Percentiles rank a stretch among this genome's conserved stretches.
phyloP scores from a whole-genome alignment of 2,113 vertebrate genomes.

The Labrus mixtus region DNA sequence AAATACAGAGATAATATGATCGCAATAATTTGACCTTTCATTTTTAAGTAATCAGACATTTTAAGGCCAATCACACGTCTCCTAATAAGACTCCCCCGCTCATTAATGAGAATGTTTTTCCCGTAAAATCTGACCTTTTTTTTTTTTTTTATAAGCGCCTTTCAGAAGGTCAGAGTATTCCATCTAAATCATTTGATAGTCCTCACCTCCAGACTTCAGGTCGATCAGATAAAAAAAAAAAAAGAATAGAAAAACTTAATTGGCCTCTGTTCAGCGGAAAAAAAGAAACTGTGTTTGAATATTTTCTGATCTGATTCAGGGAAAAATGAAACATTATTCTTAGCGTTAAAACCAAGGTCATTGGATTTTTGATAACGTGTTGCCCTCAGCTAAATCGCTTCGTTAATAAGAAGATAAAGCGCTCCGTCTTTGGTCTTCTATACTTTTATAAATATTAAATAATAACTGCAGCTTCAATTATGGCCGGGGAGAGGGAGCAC shows the following conservation, averaged over 20 bases:
- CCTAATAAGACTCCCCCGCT: slow-evolving; percentile 35
- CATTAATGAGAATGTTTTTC: slow-evolving; percentile 57
- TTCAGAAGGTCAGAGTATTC: slow-evolving; percentile 62
- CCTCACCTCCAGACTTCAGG: slow-evolving; percentile 48
- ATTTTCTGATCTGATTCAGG: slow-evolving; percentile 26
- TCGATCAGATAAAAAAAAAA: slow-evolving; percentile 46
- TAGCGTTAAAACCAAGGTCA: slow-evolving; percentile 18
- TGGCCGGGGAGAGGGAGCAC: background rate
- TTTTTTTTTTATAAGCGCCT: slow-evolving; percentile 53
- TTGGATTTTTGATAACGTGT: background rate
- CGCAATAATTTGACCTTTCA: background rate
- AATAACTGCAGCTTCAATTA: slow-evolving; percentile 4
- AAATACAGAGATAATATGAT: background rate
- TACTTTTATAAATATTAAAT: slow-evolving; percentile 11
- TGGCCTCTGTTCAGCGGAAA: slow-evolving; percentile 34
- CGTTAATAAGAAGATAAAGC: background rate
- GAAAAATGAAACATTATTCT: slow-evolving; percentile 41
- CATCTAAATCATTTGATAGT: slow-evolving; percentile 58
- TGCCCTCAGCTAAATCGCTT: background rate
- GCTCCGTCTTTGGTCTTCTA: background rate
- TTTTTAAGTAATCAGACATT: slow-evolving; percentile 6
- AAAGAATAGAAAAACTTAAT: slow-evolving; percentile 32
- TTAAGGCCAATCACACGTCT: slow-evolving; percentile 1
- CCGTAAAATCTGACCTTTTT: slow-evolving; percentile 55
- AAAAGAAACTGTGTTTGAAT: slow-evolving; percentile 22